A percentile compares a stretch with the other conserved stretches of the same genome.
phyloP scores from a whole-genome alignment of 2,797 vertebrate genomes.

The Amblyraja radiata region DNA sequence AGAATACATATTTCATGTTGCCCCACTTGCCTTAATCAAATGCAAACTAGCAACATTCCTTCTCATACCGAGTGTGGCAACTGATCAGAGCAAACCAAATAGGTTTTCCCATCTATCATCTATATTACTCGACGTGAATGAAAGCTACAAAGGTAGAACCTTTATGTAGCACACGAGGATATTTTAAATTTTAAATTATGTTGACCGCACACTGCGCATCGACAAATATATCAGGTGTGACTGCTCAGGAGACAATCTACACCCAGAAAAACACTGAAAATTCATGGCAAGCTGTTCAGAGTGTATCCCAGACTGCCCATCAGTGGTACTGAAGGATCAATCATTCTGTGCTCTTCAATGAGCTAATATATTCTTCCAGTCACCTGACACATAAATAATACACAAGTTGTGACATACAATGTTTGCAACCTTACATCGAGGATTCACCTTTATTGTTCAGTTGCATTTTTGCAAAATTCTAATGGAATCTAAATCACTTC shows the following conservation, averaged over 20 bases:
- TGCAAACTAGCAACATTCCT: neutral
- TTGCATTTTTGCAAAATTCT: neutral
- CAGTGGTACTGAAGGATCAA: neutral
- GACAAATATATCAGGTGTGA: neutral
- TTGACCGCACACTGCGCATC: neutral
- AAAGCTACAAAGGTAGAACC: neutral
- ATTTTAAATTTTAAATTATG: neutral
- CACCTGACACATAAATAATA: neutral
- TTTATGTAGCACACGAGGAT: neutral
- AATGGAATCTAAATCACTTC: neutral
- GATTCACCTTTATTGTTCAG: neutral
- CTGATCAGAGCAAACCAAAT: neutral
- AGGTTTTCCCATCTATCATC: neutral
- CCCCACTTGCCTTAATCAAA: neutral
- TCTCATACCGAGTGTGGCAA: neutral
- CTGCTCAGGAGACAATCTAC: neutral
- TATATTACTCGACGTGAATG: neutral
- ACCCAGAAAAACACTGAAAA: neutral
- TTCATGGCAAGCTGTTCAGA: neutral
- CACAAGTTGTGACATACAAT: neutral
- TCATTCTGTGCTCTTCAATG: neutral
- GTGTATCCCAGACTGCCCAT: neutral
- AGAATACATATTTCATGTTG: neutral
- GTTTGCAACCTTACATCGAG: neutral
- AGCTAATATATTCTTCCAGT: neutral